Base-by-base conservation (phyloP, 2,888 invertebrate genomes). In the Temnothorax rugatulus region DNA sequence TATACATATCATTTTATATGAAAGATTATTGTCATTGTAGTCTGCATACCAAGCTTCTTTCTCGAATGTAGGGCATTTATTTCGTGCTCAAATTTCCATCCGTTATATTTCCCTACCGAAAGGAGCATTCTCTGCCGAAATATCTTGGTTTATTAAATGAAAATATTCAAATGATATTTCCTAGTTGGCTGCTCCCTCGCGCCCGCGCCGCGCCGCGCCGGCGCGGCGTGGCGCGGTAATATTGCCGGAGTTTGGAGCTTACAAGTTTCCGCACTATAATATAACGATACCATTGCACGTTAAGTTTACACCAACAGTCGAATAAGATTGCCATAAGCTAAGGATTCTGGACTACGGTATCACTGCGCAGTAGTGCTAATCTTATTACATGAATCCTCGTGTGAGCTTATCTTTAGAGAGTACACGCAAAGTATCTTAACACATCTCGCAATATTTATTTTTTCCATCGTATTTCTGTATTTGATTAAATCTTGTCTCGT, bases 131-230 rank as follows among this genome's bases (percentile, higher is more conserved):
- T 47, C 25, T 18, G 29, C 29, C 47, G 66, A 68, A 47, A 68
- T 68, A 68, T 68, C 44, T 57, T 25, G 38, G 69, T 50, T 69
- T 73, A 54, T 54, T 38, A 57, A 54, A 57, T 57, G 73, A 57
- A 73, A 73, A 57, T 73, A 69, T 69, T 50, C 18, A 69, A 69
- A 69, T 69, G 25, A 69, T 69, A 50, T 29, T 69, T 69, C 29
- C n/a, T 69, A 68, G 29, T 68, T 50, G 29, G 18, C 29, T 69
- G 29, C 29, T 50, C 0, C 4, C 13, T 69, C n/a, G 44, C 13
- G 29, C 29, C 29, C 3, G 29, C 3, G 1, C 25, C 25, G 25
- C 25, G 29, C 4, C 29, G 29, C 29, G 29, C 29, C 29, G 29
- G 29, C 29, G 29, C 29, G 5, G 4, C 18, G 25, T 47, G 15